Percentiles rank a stretch among this genome's conserved stretches.
Evolutionary conservation across 2,113 vertebrate genomes (phyloP).

Genomic region (Propithecus coquereli): DNA sequence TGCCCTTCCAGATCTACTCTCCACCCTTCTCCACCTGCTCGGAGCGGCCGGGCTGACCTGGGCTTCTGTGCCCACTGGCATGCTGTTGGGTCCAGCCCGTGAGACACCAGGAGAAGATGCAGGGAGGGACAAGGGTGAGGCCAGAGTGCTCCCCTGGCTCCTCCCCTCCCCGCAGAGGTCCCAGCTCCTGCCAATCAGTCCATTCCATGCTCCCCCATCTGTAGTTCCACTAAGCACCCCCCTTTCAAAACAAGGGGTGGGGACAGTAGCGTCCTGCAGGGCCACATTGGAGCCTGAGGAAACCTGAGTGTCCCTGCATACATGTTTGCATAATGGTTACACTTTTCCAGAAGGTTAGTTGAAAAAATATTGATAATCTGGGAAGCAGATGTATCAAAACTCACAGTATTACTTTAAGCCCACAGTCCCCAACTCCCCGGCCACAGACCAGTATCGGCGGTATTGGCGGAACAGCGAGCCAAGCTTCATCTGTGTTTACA

Average conservation of each 20-base stretch:
- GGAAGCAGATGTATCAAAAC: neutral
- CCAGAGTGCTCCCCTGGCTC: neutral
- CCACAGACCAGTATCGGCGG: too few species aligned
- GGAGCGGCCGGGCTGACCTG: neutral
- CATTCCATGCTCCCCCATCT: neutral
- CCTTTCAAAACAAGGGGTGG: neutral
- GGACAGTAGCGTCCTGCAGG: accelerated
- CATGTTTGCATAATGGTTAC: neutral
- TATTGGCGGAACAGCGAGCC: too few species aligned
- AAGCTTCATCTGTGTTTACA: too few species aligned
- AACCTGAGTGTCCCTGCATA: neutral
- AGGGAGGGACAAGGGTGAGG: neutral
- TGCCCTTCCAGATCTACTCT: neutral
- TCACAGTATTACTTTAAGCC: neutral
- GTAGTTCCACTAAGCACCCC: too few species aligned
- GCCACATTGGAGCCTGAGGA: neutral
- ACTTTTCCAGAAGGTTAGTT: neutral
- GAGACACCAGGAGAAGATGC: neutral
- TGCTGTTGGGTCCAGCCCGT: neutral
- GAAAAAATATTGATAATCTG: neutral
- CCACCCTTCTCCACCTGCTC: neutral
- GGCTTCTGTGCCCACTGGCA: too few species aligned
- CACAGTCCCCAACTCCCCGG: too few species aligned
- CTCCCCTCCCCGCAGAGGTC: neutral
- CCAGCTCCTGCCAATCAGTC: neutral